A percentile compares a stretch with the other conserved stretches of the same genome.
These are phyloP conservation scores for Seriola dumerili DNA, from an alignment of 2,113 vertebrate species.

Conservation along the genomic window DNA sequence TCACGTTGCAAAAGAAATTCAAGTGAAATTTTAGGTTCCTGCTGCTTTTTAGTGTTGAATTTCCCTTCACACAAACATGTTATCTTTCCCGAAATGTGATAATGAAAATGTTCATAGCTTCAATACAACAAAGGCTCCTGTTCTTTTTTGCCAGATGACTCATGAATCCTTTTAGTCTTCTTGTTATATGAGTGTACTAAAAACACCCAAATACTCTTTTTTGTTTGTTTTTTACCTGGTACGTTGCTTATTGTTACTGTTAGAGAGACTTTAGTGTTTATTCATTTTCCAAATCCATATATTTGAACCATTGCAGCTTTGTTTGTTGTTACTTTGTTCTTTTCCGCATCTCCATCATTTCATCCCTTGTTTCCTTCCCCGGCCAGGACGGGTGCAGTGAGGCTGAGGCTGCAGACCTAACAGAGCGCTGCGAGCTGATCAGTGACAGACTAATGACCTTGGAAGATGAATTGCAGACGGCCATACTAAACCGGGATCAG, in stretches of 20 bases:
- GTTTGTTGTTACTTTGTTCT: background rate
- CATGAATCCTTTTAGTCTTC: background rate
- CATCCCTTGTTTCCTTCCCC: slow-evolving; percentile 17
- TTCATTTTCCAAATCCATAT: background rate
- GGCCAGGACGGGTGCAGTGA: slow-evolving; percentile 76
- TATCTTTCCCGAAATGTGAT: background rate
- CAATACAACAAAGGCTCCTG: too few relatives aligned
- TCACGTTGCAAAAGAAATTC: too few relatives aligned
- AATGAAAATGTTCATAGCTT: too few relatives aligned
- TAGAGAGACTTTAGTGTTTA: background rate
- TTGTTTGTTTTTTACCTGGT: too few relatives aligned
- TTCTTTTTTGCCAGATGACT: background rate
- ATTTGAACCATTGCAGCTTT: background rate
- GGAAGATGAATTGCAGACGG: slow-evolving; percentile 89
- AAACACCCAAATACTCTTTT: background rate
- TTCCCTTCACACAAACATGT: background rate
- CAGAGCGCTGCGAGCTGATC: slow-evolving; percentile 83
- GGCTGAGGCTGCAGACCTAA: slow-evolving; percentile 73
- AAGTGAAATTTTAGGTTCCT: too few relatives aligned
- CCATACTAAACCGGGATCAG: slow-evolving; percentile 85
- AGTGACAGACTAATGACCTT: slow-evolving; percentile 86
- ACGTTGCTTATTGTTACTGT: background rate
- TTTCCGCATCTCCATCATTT: background rate
- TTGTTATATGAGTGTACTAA: background rate
- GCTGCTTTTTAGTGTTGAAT: too few relatives aligned